A percentile compares a stretch with the other conserved stretches of the same genome.
Evolutionary conservation across 2,797 vertebrate genomes (phyloP).

Genomic region (Liasis olivaceus): DNA sequence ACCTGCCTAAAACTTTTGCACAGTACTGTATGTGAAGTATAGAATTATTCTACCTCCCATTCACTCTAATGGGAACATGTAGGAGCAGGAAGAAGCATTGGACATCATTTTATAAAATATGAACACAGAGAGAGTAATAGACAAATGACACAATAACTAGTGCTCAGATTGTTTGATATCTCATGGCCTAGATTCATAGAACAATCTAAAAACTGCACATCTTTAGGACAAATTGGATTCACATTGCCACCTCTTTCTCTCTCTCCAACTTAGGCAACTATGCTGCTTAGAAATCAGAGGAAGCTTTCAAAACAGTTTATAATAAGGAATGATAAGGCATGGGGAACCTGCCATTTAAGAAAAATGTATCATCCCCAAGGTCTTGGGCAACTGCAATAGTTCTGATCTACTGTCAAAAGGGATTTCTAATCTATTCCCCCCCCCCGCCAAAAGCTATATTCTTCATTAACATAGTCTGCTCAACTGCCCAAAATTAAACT

Average conservation of each 20-base stretch:
- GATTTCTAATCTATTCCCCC: not conserved
- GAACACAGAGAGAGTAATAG: not conserved
- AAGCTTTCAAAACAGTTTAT: not conserved
- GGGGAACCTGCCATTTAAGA: not conserved
- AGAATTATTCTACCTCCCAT: not conserved
- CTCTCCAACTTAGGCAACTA: not conserved
- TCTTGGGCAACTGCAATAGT: not conserved
- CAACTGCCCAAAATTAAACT: not conserved
- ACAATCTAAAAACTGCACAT: not conserved
- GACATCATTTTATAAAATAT: not conserved
- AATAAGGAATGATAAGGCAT: not conserved
- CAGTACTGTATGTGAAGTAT: not conserved
- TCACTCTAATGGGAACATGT: not conserved
- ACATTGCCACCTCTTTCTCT: too few relatives aligned
- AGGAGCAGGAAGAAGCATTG: not conserved
- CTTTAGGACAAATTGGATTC: not conserved
- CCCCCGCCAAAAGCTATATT: not conserved
- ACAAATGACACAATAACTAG: not conserved
- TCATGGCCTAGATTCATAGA: not conserved
- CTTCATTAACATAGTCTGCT: slow-evolving; percentile 8
- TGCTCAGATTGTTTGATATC: not conserved
- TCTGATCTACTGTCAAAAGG: not conserved
- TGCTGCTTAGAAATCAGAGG: not conserved
- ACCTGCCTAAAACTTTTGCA: too few relatives aligned
- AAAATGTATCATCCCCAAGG: not conserved